Conservation (phyloP, 2,113 vertebrate species). For the Macrotis lagotis region DNA sequence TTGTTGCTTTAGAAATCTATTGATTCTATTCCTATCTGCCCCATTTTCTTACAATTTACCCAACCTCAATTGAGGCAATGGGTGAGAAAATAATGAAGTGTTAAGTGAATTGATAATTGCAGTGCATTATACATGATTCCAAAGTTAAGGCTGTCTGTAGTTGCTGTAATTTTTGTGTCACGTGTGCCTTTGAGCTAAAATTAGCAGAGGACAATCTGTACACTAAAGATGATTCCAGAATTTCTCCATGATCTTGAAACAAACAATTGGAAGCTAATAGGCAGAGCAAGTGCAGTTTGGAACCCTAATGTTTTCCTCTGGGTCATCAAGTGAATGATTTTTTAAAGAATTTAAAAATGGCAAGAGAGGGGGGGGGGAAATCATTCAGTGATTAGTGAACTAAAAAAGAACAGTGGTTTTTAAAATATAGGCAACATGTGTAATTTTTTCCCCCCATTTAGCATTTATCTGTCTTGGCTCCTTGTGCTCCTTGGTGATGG, state of each 20-base stretch:
- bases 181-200: conserved; percentile 1
- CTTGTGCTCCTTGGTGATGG: conserved; percentile 37
- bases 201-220: conserved; percentile 20
- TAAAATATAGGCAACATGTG: not conserved
- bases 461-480: rapidly evolving
- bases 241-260: conserved; percentile 25
- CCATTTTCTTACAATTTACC: not conserved
- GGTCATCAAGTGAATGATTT: not conserved
- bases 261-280: conserved; percentile 28
- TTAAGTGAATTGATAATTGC: conserved; percentile 19
- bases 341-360: not conserved
- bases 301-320: rapidly evolving
- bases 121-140: conserved; percentile 4
- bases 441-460: rapidly evolving
- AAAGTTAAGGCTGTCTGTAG: conserved; percentile 38
- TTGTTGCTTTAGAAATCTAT: not conserved
- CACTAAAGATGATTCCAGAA: not conserved
- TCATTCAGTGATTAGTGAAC: conserved; percentile 14
- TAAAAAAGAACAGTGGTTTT: not conserved
- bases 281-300: not conserved
- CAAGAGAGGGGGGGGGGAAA: not conserved
- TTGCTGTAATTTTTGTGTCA: not conserved
- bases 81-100: not conserved
- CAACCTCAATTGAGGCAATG: not conserved
- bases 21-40: not conserved